Base-by-base conservation (phyloP, 1,140 invertebrate genomes). In the Neodiprion virginianus region DNA sequence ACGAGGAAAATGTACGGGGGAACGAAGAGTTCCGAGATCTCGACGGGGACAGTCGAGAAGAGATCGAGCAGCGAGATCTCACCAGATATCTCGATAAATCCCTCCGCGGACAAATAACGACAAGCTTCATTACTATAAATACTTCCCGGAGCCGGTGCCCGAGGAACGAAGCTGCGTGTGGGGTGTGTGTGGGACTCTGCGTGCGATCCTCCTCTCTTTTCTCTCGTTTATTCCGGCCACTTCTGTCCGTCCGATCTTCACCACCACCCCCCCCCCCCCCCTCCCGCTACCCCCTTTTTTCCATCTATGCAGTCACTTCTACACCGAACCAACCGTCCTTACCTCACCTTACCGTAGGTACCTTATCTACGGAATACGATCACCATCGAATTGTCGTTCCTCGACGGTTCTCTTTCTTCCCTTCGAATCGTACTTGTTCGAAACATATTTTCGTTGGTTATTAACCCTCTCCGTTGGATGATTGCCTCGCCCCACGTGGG, bases 101-200 rank as follows among this genome's bases (percentile, higher is more conserved):
- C 85, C 85, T 79, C 79, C 82, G 79, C 82, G 85, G 85, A 87
- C 86, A 87, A 87, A 87, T 87, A 87, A 87, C 86, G 86, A 87
- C 86, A 87, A 87, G 85, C 82, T 85, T 87, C 85, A 87, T 87
- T 87, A 87, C 86, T 87, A 87, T 87, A 87, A 87, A 87, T 84
- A 72, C 76, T 69, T 77, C 73, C 40, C 67, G 67, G 21, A 69
- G 14, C 40, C 67, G 67, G 10, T 11, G 67, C 67, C 67, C 11
- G 67, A 40, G 28, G 28, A 40, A 40, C 10, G 21, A 69, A 21
- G 17, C 67, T 69, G 40, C 53, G 53, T 61, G 53, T 61, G 53
- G 53, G 53, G 53, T 61, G 53, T 40, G 28, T 40, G 28, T 40
- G 28, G 28, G 28, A 40, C 28, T 40, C 28, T 79, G 77, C 76